Percentiles rank a stretch among this genome's conserved stretches.
Evolutionary conservation across 2,797 vertebrate genomes (phyloP).

Genomic region (Eulemur rubriventer): DNA sequence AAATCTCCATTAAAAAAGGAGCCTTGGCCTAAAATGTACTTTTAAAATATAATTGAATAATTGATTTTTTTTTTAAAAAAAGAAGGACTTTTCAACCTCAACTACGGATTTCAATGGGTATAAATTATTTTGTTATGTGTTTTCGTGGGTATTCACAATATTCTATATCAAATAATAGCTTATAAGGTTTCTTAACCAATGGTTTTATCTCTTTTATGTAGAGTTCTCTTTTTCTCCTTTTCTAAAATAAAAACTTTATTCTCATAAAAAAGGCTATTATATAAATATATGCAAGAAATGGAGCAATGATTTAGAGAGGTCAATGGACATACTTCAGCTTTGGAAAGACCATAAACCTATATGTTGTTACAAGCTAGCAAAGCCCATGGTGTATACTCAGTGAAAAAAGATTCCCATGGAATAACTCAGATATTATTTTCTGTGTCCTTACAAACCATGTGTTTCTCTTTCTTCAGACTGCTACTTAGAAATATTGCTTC

Average conservation of each 20-base stretch:
- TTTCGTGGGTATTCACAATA: neutral
- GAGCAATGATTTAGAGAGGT: conserved; percentile 19
- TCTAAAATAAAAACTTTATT: conserved; percentile 27
- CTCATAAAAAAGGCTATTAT: neutral
- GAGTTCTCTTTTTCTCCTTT: neutral
- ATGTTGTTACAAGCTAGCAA: neutral
- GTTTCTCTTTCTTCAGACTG: neutral
- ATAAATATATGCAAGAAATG: neutral
- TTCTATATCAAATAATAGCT: neutral
- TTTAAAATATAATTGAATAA: conserved; percentile 40
- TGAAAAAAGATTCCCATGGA: neutral
- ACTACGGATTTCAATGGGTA: neutral
- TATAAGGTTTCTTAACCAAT: neutral
- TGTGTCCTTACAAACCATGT: neutral
- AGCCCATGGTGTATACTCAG: neutral
- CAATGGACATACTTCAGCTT: neutral
- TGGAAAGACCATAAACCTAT: neutral
- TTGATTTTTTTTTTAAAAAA: neutral
- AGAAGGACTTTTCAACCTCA: conserved; percentile 23
- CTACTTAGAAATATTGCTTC: neutral
- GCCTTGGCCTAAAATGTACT: neutral
- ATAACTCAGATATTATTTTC: neutral
- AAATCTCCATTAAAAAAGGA: neutral
- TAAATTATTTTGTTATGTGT: neutral
- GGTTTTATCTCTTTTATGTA: neutral